Evolutionary conservation across 2,888 invertebrate species (phyloP).

Genomic region (Ectobius pallidus): DNA sequence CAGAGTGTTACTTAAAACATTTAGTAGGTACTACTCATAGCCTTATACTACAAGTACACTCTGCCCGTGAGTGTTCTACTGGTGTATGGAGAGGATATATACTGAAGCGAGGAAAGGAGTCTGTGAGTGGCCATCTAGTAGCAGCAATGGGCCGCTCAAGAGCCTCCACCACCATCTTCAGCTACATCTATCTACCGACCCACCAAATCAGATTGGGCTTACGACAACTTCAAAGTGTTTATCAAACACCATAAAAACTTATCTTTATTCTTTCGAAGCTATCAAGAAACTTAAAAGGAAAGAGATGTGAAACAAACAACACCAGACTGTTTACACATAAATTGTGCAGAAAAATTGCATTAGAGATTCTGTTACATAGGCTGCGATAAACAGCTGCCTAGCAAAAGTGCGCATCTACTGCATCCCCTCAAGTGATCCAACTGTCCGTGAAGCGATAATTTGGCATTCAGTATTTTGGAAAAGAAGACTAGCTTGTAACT

Average conservation of each 20-base stretch:
- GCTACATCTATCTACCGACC: background rate
- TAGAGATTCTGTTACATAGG: no score
- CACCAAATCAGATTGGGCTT: constrained; percentile 2
- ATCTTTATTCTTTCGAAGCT: background rate
- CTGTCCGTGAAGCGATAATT: no score
- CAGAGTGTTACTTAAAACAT: constrained; percentile 32
- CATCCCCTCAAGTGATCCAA: no score
- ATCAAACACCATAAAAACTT: background rate
- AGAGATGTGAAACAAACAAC: no score
- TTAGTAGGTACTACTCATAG: constrained; percentile 23
- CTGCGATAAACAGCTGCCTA: no score
- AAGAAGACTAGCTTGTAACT: no score
- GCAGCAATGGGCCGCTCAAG: constrained; percentile 4
- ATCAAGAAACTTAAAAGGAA: background rate
- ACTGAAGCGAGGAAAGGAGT: background rate
- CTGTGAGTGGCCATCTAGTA: constrained; percentile 11
- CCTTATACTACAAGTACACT: constrained; percentile 10
- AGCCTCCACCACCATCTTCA: constrained; percentile 10
- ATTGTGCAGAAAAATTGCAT: no score
- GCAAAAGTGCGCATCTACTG: no score
- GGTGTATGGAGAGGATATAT: constrained; percentile 13
- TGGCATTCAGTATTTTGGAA: no score
- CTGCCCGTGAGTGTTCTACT: constrained; percentile 8
- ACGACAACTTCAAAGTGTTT: background rate
- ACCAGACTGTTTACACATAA: no score